Conservation (phyloP, 2,888 invertebrate genomes). For the Epistrophella euchroma region DNA sequence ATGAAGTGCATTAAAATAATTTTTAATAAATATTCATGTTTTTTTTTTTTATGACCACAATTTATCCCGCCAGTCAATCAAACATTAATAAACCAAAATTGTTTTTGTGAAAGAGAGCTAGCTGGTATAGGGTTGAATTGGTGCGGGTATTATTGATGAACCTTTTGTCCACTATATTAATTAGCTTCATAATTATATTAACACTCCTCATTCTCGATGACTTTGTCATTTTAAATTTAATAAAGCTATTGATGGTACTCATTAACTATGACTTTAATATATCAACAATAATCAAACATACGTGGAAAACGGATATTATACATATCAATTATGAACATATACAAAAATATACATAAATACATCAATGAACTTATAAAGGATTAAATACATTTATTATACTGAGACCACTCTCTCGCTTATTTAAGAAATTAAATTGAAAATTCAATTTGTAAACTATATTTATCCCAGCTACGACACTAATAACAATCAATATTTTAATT, state of each 20-base stretch:
- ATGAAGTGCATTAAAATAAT: slow-evolving; percentile 29
- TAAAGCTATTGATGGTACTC: neutral
- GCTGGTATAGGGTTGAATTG: neutral
- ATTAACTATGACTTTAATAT: neutral
- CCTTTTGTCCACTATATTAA: slow-evolving; percentile 29
- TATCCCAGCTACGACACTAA: slow-evolving; percentile 56
- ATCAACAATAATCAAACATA: no score
- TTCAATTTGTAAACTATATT: slow-evolving; percentile 64
- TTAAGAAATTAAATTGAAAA: slow-evolving; percentile 58
- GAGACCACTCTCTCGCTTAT: neutral
- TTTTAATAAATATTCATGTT: slow-evolving; percentile 35
- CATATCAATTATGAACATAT: neutral
- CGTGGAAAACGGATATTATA: neutral
- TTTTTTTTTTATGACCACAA: slow-evolving; percentile 4
- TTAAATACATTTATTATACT: no score
- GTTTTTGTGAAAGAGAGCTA: neutral
- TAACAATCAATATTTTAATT: slow-evolving; percentile 65
- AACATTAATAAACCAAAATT: slow-evolving; percentile 1
- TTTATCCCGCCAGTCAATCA: slow-evolving; percentile 24
- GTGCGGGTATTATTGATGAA: neutral
- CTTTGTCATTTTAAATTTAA: neutral
- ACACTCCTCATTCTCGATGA: neutral
- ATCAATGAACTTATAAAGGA: no score
- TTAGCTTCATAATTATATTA: slow-evolving; percentile 52
- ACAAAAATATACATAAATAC: neutral